Evolutionary conservation across 2,113 vertebrate species (phyloP).

Genomic region (Urocolius indicus): DNA sequence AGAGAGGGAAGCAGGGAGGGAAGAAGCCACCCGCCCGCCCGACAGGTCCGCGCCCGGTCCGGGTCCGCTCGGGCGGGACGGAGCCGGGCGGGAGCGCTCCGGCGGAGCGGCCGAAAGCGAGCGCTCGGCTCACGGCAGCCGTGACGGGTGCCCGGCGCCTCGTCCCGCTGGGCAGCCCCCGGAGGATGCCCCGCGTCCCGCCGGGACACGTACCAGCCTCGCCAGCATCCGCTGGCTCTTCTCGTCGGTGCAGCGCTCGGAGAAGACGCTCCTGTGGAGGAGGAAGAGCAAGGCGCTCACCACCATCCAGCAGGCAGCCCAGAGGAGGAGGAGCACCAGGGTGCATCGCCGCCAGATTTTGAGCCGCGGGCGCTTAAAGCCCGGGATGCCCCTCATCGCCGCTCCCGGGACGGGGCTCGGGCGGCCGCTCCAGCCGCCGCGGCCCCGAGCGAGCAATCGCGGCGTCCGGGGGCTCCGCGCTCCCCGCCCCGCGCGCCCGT

Average conservation of each 20-base stretch:
- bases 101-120: background rate
- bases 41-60: background rate
- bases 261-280: slow-evolving; percentile 84
- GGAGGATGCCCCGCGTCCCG: background rate
- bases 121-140: background rate
- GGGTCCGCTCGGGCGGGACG: background rate
- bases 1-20: background rate
- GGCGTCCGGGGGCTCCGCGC: background rate
- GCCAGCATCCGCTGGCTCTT: slow-evolving; percentile 88
- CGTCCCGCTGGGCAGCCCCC: background rate
- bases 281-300: slow-evolving; percentile 84
- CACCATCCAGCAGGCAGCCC: slow-evolving; percentile 86
- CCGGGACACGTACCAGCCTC: slow-evolving; percentile 85
- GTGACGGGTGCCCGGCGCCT: background rate
- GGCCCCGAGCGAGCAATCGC: background rate
- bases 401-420: background rate
- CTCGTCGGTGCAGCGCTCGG: slow-evolving; percentile 91
- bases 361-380: slow-evolving; percentile 75
- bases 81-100: background rate
- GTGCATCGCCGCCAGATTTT: slow-evolving; percentile 78
- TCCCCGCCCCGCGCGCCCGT: background rate
- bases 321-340: slow-evolving; percentile 80
- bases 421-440: background rate
- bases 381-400: slow-evolving; percentile 51
- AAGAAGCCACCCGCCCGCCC: background rate